Base-by-base conservation (phyloP, 2,797 vertebrate genomes). In the Gallirallus australis region DNA sequence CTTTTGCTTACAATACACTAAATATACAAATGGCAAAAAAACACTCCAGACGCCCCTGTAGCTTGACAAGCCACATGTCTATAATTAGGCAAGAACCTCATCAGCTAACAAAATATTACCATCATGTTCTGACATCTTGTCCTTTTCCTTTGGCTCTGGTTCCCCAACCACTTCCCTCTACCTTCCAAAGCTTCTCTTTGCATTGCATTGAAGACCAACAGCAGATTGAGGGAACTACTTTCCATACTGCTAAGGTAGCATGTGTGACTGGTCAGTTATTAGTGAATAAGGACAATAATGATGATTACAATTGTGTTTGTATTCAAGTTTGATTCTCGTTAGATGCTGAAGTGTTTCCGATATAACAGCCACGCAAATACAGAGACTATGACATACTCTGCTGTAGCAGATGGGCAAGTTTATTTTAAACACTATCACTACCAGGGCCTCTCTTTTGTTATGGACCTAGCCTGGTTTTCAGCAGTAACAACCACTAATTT, bases 21-120 rank as follows among this genome's bases (percentile, higher is more conserved):
- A 95, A 90, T 75, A 95, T 64, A 94, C 81, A 95, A 96, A 96
- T 92, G 81, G 79, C 78, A 88, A 85, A 87, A 96, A 95, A 89
- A 57, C n/a, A 64, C 54, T 94, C 75, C 80, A 91, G 92, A 94
- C 80, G 76, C 81, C 81, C 83, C 75, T 87, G 66, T 93, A 94
- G 64, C 96, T 88, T 76, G 82, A 89, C 81, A 80, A 93, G 84
- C 75, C 89, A 93, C 61, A 83, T 71, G 71, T 57, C 78, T 94
- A 54, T 92, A 95, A 95, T 94, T 94, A 95, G 50, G 4, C 30
- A 42, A 78, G 86, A 94, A 90, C 64, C 50, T 94, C 91, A 90
- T 84, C 90, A 93, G 81, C 78, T 95, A 97, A 93, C 40, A 95
- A 95, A 96, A 85, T 96, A 95, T 23, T 82, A 93, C 78, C 81